Evolutionary conservation across 2,888 invertebrate genomes (phyloP).

Genomic region (Dendrolimus houi): DNA sequence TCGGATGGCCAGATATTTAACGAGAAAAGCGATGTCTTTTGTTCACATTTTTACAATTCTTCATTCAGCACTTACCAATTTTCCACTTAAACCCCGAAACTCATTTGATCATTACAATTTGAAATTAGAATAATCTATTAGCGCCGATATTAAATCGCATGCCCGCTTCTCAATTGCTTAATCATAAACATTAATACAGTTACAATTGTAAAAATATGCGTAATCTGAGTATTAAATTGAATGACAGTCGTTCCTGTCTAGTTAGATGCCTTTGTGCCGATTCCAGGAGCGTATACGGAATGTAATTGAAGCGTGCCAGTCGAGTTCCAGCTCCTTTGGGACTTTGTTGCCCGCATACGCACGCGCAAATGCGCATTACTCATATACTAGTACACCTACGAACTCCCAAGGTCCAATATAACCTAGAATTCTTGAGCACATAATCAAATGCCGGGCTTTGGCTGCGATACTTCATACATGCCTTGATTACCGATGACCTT

Average conservation of each 20-base stretch:
- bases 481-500: not conserved
- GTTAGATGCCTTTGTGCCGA: conserved; percentile 39
- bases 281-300: conserved; percentile 47
- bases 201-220: conserved; percentile 1
- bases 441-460: not conserved
- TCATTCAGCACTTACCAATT: no score
- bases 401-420: not conserved
- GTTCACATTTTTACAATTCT: no score
- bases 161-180: not conserved
- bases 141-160: no score
- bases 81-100: no score
- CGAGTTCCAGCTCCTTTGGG: conserved; percentile 39
- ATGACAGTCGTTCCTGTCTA: conserved; percentile 32
- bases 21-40: no score
- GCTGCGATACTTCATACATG: not conserved
- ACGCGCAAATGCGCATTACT: conserved; percentile 23
- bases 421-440: not conserved
- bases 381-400: conserved; percentile 16
- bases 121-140: no score
- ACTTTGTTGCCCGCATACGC: conserved; percentile 27
- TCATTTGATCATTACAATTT: no score
- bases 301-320: conserved; percentile 58
- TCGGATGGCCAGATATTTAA: no score
- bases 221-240: conserved; percentile 35
- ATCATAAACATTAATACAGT: not conserved